Conservation (phyloP, 2,797 vertebrate genomes). For the Schizopygopsis pylzovi region DNA sequence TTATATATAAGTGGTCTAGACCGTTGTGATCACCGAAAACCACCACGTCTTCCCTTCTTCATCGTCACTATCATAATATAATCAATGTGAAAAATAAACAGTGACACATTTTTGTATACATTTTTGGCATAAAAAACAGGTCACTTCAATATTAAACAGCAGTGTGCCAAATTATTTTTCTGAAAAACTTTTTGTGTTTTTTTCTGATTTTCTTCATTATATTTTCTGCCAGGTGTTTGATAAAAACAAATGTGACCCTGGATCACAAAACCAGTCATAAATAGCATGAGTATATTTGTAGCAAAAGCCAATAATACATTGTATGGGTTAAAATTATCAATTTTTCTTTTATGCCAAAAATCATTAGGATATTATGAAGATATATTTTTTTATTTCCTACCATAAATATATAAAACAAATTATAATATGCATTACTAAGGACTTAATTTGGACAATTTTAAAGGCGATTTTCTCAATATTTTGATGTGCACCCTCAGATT, state of each 20-base stretch:
- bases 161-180: neutral
- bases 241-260: neutral
- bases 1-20: too few species aligned
- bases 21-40: too few species aligned
- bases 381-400: neutral
- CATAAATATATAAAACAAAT: neutral
- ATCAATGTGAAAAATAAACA: neutral
- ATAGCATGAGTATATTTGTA: accelerated
- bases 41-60: too few species aligned
- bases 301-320: neutral
- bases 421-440: neutral
- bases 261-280: neutral
- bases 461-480: too few species aligned
- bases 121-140: neutral
- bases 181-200: too few species aligned
- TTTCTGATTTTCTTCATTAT: neutral
- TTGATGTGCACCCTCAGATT: too few species aligned
- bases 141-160: neutral
- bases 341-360: too few species aligned
- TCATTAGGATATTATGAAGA: neutral
- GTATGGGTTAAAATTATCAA: too few species aligned
- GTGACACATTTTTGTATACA: neutral
- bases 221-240: neutral
- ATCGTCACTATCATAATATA: neutral
- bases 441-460: too few species aligned